These are phyloP conservation scores for Synergus gifuensis DNA, from an alignment of 2,888 invertebrate species.

Conservation along the genomic window DNA sequence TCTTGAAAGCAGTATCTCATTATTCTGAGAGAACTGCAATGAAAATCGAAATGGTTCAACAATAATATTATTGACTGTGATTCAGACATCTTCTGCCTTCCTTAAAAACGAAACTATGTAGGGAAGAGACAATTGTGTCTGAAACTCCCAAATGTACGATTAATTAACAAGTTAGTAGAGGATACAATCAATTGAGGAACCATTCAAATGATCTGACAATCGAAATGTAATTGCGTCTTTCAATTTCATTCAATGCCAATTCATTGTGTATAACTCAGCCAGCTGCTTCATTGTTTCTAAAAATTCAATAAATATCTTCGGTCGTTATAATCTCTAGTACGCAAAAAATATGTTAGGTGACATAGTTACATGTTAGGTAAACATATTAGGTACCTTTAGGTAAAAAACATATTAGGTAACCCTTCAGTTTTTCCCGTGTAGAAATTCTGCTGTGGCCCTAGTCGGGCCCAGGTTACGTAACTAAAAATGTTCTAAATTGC, in stretches of 20 bases:
- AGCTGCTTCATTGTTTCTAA: conserved; percentile 61
- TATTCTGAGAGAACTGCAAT: neutral
- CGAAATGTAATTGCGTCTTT: conserved; percentile 72
- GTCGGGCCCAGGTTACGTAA: no score
- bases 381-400: no score
- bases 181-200: conserved; percentile 63
- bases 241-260: conserved; percentile 67
- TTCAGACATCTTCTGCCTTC: conserved; percentile 53
- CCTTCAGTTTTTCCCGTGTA: no score
- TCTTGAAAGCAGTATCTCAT: neutral
- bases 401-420: no score
- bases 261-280: conserved; percentile 65
- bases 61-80: conserved; percentile 56
- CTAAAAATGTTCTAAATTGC: neutral
- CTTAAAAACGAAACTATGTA: conserved; percentile 62
- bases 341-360: no score
- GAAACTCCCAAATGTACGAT: conserved; percentile 54
- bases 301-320: conserved; percentile 46
- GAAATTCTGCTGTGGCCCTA: no score
- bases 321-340: no score
- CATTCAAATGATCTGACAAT: conserved; percentile 73
- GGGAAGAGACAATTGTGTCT: conserved; percentile 57
- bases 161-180: conserved; percentile 68
- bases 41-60: neutral
- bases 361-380: no score